Percentiles rank a stretch among this genome's conserved stretches.
Conservation (phyloP, 2,797 vertebrate species). For the Parambassis ranga region DNA sequence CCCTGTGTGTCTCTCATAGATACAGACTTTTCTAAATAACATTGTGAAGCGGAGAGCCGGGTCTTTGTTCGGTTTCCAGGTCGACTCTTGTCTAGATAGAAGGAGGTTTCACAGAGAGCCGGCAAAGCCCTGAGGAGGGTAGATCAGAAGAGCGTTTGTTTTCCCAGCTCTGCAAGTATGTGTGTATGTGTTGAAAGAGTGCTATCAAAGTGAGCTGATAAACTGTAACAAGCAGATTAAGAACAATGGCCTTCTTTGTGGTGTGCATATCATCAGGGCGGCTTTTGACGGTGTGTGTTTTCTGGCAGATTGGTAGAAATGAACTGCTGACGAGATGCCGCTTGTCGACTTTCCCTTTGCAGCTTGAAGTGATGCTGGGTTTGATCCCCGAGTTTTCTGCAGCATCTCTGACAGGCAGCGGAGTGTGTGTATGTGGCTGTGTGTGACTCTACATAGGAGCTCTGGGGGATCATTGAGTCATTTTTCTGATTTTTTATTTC, state of each 20-base stretch:
- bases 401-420: constrained; percentile 8
- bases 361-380: constrained; percentile 15
- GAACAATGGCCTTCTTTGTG: constrained; percentile 55
- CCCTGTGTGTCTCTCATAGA: constrained; percentile 15
- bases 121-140: constrained; percentile 51
- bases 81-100: constrained; percentile 63
- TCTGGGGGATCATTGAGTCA: background rate
- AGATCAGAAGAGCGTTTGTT: constrained; percentile 64
- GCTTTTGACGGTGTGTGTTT: constrained; percentile 29
- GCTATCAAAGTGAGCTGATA: constrained; percentile 45
- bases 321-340: constrained; percentile 23
- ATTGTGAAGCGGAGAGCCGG: constrained; percentile 14
- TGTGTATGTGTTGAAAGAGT: constrained; percentile 17
- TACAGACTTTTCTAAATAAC: constrained; percentile 46
- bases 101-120: constrained; percentile 48
- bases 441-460: background rate
- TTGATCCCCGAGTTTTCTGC: constrained; percentile 20
- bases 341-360: constrained; percentile 29
- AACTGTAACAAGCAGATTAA: constrained; percentile 53
- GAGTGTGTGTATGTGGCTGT: background rate
- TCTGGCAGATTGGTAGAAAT: constrained; percentile 18
- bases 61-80: constrained; percentile 65
- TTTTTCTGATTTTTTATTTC: background rate
- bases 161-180: constrained; percentile 29
- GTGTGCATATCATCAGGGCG: constrained; percentile 16